phyloP scores from a whole-genome alignment of 2,113 vertebrate genomes.

The Trichechus manatus region DNA sequence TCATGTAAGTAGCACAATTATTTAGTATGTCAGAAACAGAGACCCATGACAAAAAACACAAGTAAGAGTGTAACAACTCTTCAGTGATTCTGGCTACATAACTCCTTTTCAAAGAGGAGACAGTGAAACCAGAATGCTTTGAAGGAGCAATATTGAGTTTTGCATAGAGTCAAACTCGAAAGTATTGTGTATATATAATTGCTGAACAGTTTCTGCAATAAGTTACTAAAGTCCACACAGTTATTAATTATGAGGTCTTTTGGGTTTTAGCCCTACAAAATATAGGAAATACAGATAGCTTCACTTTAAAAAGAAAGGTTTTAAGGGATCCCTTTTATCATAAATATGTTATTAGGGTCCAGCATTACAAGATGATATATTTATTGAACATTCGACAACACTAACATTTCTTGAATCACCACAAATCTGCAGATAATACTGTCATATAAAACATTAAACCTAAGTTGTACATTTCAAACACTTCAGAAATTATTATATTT shows the following conservation, averaged over 20 bases:
- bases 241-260: not conserved
- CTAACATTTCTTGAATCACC: not conserved
- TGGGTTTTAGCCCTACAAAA: not conserved
- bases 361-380: not conserved
- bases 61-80: not conserved
- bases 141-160: slow-evolving; percentile 19
- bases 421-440: not conserved
- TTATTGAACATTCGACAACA: not conserved
- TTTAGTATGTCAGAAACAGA: not conserved
- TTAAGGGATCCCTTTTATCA: not conserved
- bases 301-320: not conserved
- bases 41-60: not conserved
- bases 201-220: not conserved
- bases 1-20: slow-evolving; percentile 36
- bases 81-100: not conserved
- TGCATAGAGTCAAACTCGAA: slow-evolving; percentile 44
- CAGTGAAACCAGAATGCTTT: slow-evolving; percentile 47
- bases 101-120: slow-evolving; percentile 39
- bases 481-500: not conserved
- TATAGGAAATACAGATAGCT: not conserved
- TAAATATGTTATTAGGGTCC: not conserved
- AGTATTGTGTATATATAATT: not conserved
- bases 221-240: fast-evolving
- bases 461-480: not conserved
- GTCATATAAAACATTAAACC: not conserved